Percentiles rank a stretch among this genome's conserved stretches.
Evolutionary conservation across 2,888 invertebrate genomes (phyloP).

Genomic region (Stegana nigrithorax): DNA sequence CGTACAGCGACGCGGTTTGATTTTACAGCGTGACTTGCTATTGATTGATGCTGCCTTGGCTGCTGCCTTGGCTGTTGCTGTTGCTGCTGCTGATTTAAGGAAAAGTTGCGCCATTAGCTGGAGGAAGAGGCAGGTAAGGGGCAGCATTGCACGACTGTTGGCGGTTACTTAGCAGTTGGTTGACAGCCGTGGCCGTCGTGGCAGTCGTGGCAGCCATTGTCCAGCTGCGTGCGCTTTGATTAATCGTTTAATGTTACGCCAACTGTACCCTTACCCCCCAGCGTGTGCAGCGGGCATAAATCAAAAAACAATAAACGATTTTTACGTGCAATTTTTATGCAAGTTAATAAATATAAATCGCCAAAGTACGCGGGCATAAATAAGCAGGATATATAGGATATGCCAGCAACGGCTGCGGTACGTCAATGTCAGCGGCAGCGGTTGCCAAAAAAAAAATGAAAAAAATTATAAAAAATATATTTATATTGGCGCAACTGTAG

Average conservation of each 20-base stretch:
- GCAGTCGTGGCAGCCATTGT: neutral
- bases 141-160: no score
- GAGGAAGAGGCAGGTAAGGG: no score
- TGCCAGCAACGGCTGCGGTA: no score
- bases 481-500: no score
- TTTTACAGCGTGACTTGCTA: slow-evolving; percentile 28
- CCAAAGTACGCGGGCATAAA: neutral
- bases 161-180: no score
- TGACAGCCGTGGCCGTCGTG: no score
- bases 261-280: no score
- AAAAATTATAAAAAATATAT: neutral
- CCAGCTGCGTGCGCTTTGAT: neutral
- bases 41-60: slow-evolving; percentile 48
- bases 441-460: neutral
- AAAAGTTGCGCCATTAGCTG: no score
- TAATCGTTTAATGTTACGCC: neutral
- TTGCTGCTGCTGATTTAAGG: neutral
- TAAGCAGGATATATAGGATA: slow-evolving; percentile 24
- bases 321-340: slow-evolving; percentile 11
- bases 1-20: no score
- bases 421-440: slow-evolving; percentile 38
- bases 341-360: slow-evolving; percentile 49
- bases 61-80: neutral
- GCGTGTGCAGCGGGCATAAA: neutral
- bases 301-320: slow-evolving; percentile 8